These are phyloP conservation scores for Petromus typicus DNA, from an alignment of 2,113 vertebrate genomes.

Conservation along the genomic window DNA sequence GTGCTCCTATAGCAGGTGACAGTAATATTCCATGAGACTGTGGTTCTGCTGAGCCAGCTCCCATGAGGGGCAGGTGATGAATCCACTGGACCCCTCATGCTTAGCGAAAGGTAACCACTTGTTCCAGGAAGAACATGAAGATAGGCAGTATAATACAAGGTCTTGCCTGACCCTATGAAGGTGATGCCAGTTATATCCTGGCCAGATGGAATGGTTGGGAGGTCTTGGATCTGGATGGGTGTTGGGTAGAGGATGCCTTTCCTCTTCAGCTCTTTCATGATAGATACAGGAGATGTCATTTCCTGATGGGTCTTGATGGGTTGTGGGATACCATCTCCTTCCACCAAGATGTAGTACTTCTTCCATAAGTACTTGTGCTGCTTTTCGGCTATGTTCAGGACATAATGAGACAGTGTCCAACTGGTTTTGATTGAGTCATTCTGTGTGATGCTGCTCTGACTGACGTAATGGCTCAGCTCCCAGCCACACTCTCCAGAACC, in stretches of 20 bases:
- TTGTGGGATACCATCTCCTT: slow-evolving; percentile 94
- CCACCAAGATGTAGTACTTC: slow-evolving; percentile 98
- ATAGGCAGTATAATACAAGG: slow-evolving; percentile 97
- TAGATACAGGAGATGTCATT: slow-evolving; percentile 98
- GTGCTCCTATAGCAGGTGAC: not conserved
- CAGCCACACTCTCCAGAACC: slow-evolving; percentile 97
- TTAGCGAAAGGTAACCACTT: slow-evolving; percentile 81
- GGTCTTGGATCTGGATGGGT: slow-evolving; percentile 98
- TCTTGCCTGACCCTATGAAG: slow-evolving; percentile 98
- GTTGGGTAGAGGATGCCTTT: slow-evolving; percentile 98
- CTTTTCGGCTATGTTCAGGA: slow-evolving; percentile 94
- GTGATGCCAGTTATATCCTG: slow-evolving; percentile 99
- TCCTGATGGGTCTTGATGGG: slow-evolving; percentile 99
- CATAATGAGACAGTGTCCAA: slow-evolving; percentile 94
- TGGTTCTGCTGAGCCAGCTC: not conserved
- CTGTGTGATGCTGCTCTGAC: slow-evolving; percentile 98
- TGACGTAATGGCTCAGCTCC: slow-evolving; percentile 98
- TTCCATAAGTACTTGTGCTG: slow-evolving; percentile 95
- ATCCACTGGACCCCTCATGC: not conserved
- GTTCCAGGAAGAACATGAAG: slow-evolving; percentile 97
- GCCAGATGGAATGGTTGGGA: slow-evolving; percentile 96
- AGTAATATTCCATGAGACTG: not conserved
- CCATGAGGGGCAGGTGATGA: not conserved
- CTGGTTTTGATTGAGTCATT: slow-evolving; percentile 98
- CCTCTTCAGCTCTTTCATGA: slow-evolving; percentile 97